Base-by-base conservation (phyloP, 1,140 invertebrate genomes). In the Antheraea mylitta region DNA sequence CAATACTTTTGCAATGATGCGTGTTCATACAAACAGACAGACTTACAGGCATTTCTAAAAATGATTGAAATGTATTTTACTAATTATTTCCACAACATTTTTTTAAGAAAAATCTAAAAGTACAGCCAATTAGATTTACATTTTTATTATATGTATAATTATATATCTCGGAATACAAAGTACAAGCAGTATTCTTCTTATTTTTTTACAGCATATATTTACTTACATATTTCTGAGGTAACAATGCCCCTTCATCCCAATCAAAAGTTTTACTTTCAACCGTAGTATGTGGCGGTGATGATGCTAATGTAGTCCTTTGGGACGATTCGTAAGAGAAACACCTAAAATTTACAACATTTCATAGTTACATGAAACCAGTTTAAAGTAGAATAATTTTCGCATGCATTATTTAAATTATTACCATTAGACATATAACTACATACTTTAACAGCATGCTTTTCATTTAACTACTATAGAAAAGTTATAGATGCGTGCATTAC, bases 281-380 rank as follows among this genome's bases (percentile, higher is more conserved):
- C 30, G 91, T 90, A 45, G 93, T 92, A 72, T 94, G 89, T 18
- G 95, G 95, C 7, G 95, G 95, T 63, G 95, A 95, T 0, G 94
- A 93, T 0, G 94, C 92, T 67, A 93, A 86, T 8, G 88, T 89
- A 58, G 93, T 87, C 67, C 95, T 90, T 88, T 95, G 93, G 30
- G 93, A 87, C 88, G 95, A 92, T 70, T 97, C 96, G 80, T 96
- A 97, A 1, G 96, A 96, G 73, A 96, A 95, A 83, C 96, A 96
- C 95, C 96, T 96, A 90, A 66, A 89, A 85, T 73, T 53, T 58
- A 58, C 53, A 58, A 18, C 18, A 16, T 11, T 1, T n/a, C n/a
- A n/a, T n/a, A n/a, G n/a, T n/a, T n/a, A n/a, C 45, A 53, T 53
- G 11, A 10, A 53, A 53, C 0, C 45, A 1, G 5, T 53, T 53